Conservation (phyloP, 2,113 vertebrate species). For the Macaca fascicularis region DNA sequence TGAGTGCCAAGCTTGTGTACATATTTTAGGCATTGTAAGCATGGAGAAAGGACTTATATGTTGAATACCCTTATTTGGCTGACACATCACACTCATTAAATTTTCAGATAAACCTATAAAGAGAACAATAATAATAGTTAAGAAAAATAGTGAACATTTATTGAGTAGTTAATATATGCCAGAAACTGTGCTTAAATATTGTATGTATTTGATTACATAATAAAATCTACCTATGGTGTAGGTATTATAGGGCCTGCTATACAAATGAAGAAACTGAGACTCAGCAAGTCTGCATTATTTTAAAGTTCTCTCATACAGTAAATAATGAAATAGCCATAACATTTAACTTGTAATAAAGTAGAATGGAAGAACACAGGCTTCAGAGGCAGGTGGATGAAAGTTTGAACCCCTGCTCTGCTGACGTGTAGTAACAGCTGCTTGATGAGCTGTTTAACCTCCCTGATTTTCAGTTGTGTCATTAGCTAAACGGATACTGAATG, state of each 20-base stretch:
- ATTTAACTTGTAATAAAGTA: not conserved
- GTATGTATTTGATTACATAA: not conserved
- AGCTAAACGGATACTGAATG: not conserved
- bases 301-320: not conserved
- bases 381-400: not conserved
- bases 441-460: not conserved
- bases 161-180: not conserved
- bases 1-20: fast-evolving
- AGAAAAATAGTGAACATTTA: not conserved
- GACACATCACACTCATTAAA: not conserved
- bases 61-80: not conserved
- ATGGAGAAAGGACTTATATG: not conserved
- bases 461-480: not conserved
- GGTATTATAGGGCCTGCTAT: not conserved
- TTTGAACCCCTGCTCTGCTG: not conserved
- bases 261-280: not conserved
- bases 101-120: not conserved
- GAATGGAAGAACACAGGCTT: too few relatives aligned
- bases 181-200: not conserved
- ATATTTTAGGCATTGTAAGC: not conserved
- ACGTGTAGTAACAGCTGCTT: not conserved
- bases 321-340: not conserved
- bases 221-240: not conserved
- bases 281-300: not conserved
- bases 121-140: not conserved